These are phyloP conservation scores for Peromyscus maniculatus DNA, from an alignment of 2,113 vertebrate species.

Conservation along the genomic window DNA sequence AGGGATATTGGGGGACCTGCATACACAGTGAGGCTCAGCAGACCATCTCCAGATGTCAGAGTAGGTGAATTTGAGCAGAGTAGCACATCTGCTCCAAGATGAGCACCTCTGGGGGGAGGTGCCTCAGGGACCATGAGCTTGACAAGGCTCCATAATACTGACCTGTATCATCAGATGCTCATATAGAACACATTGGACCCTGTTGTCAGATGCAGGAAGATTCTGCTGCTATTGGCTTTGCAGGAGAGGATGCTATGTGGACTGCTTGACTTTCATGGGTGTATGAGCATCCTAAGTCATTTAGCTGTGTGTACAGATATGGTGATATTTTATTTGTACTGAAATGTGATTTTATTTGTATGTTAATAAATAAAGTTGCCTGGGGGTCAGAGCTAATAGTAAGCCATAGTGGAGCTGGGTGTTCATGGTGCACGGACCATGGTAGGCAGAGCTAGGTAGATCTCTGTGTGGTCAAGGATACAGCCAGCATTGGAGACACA, in stretches of 20 bases:
- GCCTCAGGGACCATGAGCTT: accelerated
- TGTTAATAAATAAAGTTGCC: too few relatives aligned
- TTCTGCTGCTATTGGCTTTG: accelerated
- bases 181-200: accelerated
- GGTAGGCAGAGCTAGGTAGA: too few relatives aligned
- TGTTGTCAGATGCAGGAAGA: accelerated
- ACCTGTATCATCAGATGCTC: not conserved
- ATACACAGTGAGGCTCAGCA: accelerated
- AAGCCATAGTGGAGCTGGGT: too few relatives aligned
- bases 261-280: accelerated
- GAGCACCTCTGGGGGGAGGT: accelerated
- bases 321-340: too few relatives aligned
- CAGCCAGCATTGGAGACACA: too few relatives aligned
- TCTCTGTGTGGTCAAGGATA: too few relatives aligned
- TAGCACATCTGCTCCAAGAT: accelerated
- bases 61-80: not conserved
- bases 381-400: too few relatives aligned
- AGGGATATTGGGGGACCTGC: accelerated
- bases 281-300: not conserved
- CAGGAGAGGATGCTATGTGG: too few relatives aligned
- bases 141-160: not conserved
- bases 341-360: too few relatives aligned
- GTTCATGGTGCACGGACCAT: too few relatives aligned
- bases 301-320: too few relatives aligned
- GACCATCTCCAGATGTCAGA: not conserved